Conservation (phyloP, 2,888 invertebrate species). For the Steromphala cineraria region DNA sequence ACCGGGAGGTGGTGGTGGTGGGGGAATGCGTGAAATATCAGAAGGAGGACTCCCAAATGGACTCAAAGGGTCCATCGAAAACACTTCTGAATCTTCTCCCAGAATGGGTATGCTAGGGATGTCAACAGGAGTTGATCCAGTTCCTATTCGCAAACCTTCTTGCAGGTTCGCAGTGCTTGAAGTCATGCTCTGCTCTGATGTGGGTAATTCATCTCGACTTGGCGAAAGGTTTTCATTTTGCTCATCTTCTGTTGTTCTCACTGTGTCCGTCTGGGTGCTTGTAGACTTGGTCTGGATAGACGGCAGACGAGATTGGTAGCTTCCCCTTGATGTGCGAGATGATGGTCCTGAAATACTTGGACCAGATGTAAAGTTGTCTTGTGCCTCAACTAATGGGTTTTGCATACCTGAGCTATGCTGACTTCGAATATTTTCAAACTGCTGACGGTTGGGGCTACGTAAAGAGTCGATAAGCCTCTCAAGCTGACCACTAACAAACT, state of each 20-base stretch:
- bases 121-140: background rate
- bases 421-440: background rate
- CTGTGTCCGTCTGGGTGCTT: background rate
- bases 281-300: background rate
- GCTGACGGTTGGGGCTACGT: background rate
- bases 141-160: background rate
- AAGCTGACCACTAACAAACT: conserved; percentile 1
- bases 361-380: background rate
- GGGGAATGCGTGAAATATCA: background rate
- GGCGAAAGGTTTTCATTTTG: background rate
- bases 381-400: background rate
- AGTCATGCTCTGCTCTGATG: background rate
- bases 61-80: background rate
- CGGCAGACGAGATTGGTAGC: background rate
- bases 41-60: background rate
- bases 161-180: background rate
- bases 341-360: background rate
- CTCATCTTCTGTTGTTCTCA: too few species aligned
- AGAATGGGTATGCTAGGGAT: background rate
- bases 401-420: background rate
- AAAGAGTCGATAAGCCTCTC: conserved; percentile 9
- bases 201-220: background rate
- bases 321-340: background rate
- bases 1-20: background rate
- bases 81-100: background rate